phyloP scores from a whole-genome alignment of 2,113 vertebrate species.

The Silurus meridionalis region DNA sequence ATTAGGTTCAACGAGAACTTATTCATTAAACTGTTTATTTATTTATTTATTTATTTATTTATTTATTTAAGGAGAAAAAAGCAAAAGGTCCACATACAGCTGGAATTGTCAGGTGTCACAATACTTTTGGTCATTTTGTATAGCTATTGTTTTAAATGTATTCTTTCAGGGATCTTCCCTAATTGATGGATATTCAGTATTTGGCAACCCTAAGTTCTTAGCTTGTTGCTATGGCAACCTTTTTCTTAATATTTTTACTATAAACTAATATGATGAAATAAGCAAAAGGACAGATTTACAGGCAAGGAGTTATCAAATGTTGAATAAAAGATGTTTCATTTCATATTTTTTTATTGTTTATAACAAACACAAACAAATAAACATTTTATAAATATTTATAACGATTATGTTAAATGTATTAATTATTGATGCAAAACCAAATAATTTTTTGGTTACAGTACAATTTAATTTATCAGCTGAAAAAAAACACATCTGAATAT shows the following conservation, averaged over 20 bases:
- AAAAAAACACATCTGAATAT: neutral
- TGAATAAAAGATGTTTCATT: neutral
- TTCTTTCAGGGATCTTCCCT: too few relatives aligned
- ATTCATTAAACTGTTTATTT: neutral
- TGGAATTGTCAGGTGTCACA: too few relatives aligned
- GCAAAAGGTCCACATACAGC: too few relatives aligned
- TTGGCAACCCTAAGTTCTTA: neutral
- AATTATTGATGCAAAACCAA: neutral
- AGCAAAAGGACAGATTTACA: neutral
- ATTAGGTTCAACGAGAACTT: neutral
- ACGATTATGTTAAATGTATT: neutral
- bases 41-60: too few relatives aligned
- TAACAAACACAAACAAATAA: neutral
- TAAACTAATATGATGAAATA: neutral
- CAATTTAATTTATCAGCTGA: too few relatives aligned
- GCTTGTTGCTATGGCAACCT: slow-evolving; percentile 1
- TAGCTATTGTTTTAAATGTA: too few relatives aligned
- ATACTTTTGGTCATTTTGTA: too few relatives aligned
- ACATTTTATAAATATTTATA: neutral
- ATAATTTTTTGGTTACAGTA: too few relatives aligned
- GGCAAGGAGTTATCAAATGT: neutral
- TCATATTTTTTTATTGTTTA: neutral
- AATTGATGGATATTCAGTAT: neutral
- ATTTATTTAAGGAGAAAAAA: too few relatives aligned
- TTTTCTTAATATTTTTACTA: neutral